These are phyloP conservation scores for Pelobates cultripes DNA, from an alignment of 2,797 vertebrate species.

Conservation along the genomic window DNA sequence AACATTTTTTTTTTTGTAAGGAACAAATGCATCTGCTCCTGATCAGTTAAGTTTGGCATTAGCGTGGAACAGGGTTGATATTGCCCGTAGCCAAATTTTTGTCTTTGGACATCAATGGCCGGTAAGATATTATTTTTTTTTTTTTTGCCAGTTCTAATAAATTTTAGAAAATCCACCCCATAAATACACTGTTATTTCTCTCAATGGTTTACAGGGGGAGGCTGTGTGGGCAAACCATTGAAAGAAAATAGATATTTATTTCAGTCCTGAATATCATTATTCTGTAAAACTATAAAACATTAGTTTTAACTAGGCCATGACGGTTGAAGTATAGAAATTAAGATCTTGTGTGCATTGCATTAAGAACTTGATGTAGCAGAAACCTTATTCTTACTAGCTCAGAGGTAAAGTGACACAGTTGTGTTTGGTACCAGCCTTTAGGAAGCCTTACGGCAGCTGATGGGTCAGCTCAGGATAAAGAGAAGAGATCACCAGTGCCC, in stretches of 20 bases:
- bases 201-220: too few relatives aligned
- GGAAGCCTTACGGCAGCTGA: slow-evolving; percentile 77
- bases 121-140: slow-evolving; percentile 72
- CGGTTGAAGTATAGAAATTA: too few relatives aligned
- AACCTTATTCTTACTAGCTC: not conserved
- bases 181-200: too few relatives aligned
- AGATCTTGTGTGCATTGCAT: not conserved
- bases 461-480: slow-evolving; percentile 72
- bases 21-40: slow-evolving; percentile 92
- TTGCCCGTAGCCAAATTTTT: slow-evolving; percentile 97
- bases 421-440: slow-evolving; percentile 76
- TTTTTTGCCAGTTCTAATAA: not conserved
- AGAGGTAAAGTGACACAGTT: not conserved
- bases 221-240: too few relatives aligned
- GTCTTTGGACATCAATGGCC: slow-evolving; percentile 95
- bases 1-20: slow-evolving; percentile 66
- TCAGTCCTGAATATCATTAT: too few relatives aligned
- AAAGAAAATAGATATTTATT: too few relatives aligned
- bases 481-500: slow-evolving; percentile 76
- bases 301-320: too few relatives aligned
- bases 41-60: slow-evolving; percentile 96
- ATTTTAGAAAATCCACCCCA: too few relatives aligned
- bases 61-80: slow-evolving; percentile 98
- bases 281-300: too few relatives aligned
- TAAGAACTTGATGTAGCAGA: not conserved